Evolutionary conservation across 2,113 vertebrate genomes (phyloP), one percentile per base, ranked within the genome.

Genomic region (Cavia aperea): DNA sequence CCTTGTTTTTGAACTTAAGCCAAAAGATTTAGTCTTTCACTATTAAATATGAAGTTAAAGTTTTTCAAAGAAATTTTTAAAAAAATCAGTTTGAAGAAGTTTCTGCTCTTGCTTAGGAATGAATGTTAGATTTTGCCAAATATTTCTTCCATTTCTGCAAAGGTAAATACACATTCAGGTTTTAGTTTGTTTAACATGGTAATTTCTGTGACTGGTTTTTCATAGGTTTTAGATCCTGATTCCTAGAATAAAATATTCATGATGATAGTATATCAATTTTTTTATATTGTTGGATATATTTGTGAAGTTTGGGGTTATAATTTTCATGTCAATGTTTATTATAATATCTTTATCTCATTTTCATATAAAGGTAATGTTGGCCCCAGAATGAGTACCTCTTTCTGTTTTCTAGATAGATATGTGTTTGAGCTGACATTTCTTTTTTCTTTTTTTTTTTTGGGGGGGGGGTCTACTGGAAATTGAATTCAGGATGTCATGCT

Each of bases 161-260:
- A 36, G 66, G 36, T 36, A 16, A 68, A 16, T 36, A 70, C 16
- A 70, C 36, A 70, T n/a, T 56, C 15, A 56, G 14, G 33, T 36
- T 68, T 70, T 70, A n/a, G 66, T 70, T 70, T 70, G 33, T 85
- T 72, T 72, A 72, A 46, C 60, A 19, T 75, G 18, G 31, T 68
- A 9, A 81, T 51, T 90, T 95, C 21, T 62, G 81, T 87, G 66
- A 70, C 66, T 87, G 51, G 68, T 82, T 93, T 86, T 86, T 70
- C 33, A 70, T 36, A 86, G 1, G 1, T 92, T 92, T 65, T 12
- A 94, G 18, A 36, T 12, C 89, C 46, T 24, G 11, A 68, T 82
- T 75, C 3, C 4, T 86, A 70, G 39, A 60, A 31, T 82, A 66
- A 86, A 66, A 29, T 82, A 43, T 43, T 51, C 68, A 75, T 86